Base-by-base conservation (phyloP, 2,888 invertebrate genomes). In the Patella depressa region DNA sequence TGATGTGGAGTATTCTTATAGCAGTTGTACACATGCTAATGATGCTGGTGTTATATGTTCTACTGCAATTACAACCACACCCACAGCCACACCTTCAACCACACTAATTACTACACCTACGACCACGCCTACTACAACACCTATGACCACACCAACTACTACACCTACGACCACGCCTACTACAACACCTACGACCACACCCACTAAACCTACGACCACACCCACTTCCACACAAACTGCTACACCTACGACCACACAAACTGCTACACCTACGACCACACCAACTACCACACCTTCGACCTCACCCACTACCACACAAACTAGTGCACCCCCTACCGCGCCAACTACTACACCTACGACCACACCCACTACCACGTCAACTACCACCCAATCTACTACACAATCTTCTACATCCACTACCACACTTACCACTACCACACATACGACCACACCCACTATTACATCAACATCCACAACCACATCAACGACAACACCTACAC, bases 1-100 rank as follows among this genome's bases (percentile, higher is more conserved):
- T 14, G 75, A 79, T 45, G 55, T 54, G 2, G 82, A 81, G n/a
- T 74, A 81, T 65, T 79, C 76, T 24, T 70, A 77, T 0, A 79
- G 80, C 70, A 78, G 82, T 78, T 85, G 85, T 75, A 55, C 72
- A 0, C 83, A 85, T 69, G 15, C 14, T 15, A 82, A 84, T 71
- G 85, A 85, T 76, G 83, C 81, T 55, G 83, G 82, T 4, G 83
- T 85, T 7, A 12, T 17, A 4, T 85, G 85, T 54, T 80, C 77
- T 45, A 45, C 45, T 45, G 11, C n/a, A 65, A 14, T 14, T 24
- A 65, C 65, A 24, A 65, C 65, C 65, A 65, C 65, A 65, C 19
- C 14, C 11, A 24, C 19, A 0, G 14, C 11, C 19, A n/a, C 19
- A 12, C 3, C 11, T 24, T 19, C 65, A 9, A 65, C 11, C 19